These are phyloP conservation scores for Holocentrus rufus DNA, from an alignment of 2,797 vertebrate species.

Conservation along the genomic window DNA sequence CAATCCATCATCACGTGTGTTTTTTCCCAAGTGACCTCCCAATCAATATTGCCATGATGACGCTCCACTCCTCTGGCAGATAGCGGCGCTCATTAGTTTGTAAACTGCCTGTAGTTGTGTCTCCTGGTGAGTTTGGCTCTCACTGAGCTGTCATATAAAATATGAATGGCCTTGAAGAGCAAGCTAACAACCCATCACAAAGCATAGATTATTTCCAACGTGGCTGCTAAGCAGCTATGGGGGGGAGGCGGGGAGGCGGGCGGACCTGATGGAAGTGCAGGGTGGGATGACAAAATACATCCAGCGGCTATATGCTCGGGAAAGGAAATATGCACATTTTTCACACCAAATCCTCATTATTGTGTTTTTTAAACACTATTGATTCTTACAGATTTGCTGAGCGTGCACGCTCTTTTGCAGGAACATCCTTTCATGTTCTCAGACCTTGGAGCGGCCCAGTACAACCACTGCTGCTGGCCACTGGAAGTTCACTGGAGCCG, in stretches of 20 bases:
- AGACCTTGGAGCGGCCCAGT: conserved; percentile 1
- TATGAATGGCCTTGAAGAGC: conserved; percentile 70
- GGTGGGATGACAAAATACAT: conserved; percentile 54
- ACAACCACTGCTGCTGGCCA: background rate
- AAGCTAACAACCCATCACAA: conserved; percentile 61
- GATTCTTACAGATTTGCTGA: conserved; percentile 42
- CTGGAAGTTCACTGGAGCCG: background rate
- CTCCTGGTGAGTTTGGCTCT: conserved; percentile 62
- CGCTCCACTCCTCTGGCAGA: conserved; percentile 62
- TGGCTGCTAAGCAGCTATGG: conserved; percentile 47
- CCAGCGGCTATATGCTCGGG: conserved; percentile 9
- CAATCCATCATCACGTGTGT: conserved; percentile 60
- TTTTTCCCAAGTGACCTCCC: conserved; percentile 40
- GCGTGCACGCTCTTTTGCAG: conserved; percentile 24
- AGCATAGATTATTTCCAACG: conserved; percentile 62
- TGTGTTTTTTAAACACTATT: conserved; percentile 22
- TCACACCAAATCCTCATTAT: conserved; percentile 12
- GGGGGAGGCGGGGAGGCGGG: background rate
- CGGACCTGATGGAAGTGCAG: conserved; percentile 7
- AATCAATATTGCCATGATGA: conserved; percentile 68
- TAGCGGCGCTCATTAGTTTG: conserved; percentile 71
- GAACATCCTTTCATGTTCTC: conserved; percentile 15
- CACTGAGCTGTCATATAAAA: conserved; percentile 72
- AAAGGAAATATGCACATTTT: conserved; percentile 24
- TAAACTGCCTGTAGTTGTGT: conserved; percentile 74